A percentile compares a stretch with the other conserved stretches of the same genome.
These are phyloP conservation scores for Conus betulinus DNA, from an alignment of 1,140 invertebrate genomes.

Conservation along the genomic window DNA sequence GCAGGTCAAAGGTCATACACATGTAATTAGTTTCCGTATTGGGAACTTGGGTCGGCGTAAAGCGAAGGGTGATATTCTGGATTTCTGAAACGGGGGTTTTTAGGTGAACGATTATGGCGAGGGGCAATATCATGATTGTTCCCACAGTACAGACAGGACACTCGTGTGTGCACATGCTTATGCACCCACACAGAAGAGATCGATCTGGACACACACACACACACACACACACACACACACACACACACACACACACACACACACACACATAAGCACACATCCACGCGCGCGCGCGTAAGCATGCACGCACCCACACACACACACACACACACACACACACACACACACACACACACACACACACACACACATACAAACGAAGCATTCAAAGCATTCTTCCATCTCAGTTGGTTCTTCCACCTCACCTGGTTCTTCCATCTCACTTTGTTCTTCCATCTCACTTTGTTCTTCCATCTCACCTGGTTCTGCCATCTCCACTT, in stretches of 20 bases:
- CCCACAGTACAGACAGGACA: no score
- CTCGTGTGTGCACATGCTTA: not conserved
- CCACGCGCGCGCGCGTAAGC: not conserved
- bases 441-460: no score
- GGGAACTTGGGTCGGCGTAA: slow-evolving; percentile 8
- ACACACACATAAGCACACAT: not conserved
- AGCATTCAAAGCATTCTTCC: not conserved
- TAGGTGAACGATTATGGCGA: no score
- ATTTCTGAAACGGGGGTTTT: not conserved
- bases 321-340: not conserved
- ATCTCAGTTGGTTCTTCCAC: no score
- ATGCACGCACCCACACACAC: not conserved
- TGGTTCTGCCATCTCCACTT: no score
- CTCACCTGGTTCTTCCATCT: no score
- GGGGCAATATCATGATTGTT: no score
- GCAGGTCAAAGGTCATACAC: slow-evolving; percentile 31
- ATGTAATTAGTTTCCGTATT: slow-evolving; percentile 27
- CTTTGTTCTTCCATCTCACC: no score
- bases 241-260: not conserved
- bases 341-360: not conserved
- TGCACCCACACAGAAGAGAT: not conserved
- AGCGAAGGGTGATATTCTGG: slow-evolving; percentile 7
- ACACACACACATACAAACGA: not conserved
- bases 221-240: not conserved
- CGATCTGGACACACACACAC: not conserved